Evolutionary conservation across 2,113 vertebrate species (phyloP).

Genomic region (Leucopsar rothschildi): DNA sequence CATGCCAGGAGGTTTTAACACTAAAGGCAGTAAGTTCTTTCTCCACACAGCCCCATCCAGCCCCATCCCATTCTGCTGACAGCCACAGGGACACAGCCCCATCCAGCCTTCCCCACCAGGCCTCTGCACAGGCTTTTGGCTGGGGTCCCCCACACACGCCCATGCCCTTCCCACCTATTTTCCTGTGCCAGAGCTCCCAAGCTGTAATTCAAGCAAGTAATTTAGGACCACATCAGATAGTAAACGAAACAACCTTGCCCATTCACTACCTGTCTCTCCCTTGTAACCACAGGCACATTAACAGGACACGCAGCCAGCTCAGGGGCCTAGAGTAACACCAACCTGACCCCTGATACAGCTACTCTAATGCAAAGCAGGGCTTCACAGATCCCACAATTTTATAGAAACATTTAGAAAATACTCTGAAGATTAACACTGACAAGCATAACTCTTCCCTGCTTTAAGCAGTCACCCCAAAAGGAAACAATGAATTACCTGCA

Average conservation of each 20-base stretch:
- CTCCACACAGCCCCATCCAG: no score
- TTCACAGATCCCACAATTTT: background rate
- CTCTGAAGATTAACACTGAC: background rate
- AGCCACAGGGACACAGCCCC: background rate
- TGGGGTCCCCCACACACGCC: background rate
- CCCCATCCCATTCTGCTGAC: no score
- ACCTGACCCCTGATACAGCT: background rate
- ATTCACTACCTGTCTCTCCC: background rate
- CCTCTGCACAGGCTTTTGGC: background rate
- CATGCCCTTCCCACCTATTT: background rate
- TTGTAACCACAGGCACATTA: fast-evolving
- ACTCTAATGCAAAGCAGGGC: background rate
- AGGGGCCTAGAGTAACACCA: background rate
- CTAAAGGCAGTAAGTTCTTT: background rate
- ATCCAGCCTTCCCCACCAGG: no score
- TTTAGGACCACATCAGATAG: background rate
- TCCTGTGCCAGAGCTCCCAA: background rate
- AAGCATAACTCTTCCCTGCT: background rate
- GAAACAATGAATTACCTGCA: background rate
- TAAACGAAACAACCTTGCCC: background rate
- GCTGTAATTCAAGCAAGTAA: background rate
- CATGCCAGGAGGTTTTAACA: background rate
- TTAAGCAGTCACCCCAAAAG: background rate
- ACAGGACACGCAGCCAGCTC: background rate
- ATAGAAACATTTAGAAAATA: background rate